Base-by-base conservation (phyloP, 1,140 invertebrate species). In the Lepidotrigona ventralis region DNA sequence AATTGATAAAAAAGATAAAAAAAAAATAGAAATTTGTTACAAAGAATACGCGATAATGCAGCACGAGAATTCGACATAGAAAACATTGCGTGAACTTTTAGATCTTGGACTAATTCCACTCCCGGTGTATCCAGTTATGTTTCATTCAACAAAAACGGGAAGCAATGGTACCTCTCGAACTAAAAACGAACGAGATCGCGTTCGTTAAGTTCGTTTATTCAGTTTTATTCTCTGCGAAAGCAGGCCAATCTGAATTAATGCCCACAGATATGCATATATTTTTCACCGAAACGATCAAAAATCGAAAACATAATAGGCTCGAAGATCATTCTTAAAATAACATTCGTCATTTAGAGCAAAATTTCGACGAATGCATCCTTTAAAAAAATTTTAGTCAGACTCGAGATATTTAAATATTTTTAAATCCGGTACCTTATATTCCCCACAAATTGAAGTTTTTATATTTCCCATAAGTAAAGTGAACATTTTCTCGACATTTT, bases 21-120 rank as follows among this genome's bases (percentile, higher is more conserved):
- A 33, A 33, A 33, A 33, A 33, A 33, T 33, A 3, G 33, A 2
- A 33, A 33, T 33, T 33, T 33, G 9, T 39, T 39, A 39, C 39
- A 39, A 23, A 17, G 15, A 29, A 33, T 33, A 66, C 17, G 6
- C 64, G 15, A 26, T 6, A 29, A 29, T 19, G 19, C 29, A 14
- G 26, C 17, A 19, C 1, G 26, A 68, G 2, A 8, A 69, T 39
- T 69, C 39, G n/a, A 0, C n/a, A 15, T 23, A 15, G 46, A 46
- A 46, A 46, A 8, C 12, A 8, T n/a, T 46, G 21, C 68, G 14
- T 12, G 8, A 21, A 33, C 26, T 73, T 73, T 29, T 46, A 15
- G 29, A 56, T 73, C 71, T 73, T 73, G 71, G 26, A 33, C 53
- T 73, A 56, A 73, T 73, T 73, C 71, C 71, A 73, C 71, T 56